Evolutionary conservation across 1,140 invertebrate genomes (phyloP).

Genomic region (Lethrus apterus): DNA sequence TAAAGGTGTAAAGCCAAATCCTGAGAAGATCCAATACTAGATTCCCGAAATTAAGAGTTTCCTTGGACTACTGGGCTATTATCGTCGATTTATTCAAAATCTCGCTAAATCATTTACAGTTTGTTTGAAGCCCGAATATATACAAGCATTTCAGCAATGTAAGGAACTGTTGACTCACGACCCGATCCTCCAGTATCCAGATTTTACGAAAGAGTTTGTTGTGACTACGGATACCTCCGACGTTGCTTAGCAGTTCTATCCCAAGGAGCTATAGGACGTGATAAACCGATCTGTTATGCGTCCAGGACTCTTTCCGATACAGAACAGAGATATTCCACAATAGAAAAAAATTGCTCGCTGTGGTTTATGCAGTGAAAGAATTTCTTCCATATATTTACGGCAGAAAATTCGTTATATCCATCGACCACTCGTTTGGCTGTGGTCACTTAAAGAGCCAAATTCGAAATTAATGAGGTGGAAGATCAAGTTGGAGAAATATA

Average conservation of each 20-base stretch:
- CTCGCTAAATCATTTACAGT: conserved; percentile 21
- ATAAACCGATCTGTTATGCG: too few species aligned
- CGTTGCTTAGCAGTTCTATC: too few species aligned
- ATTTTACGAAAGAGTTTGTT: not conserved
- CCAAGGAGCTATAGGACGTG: too few species aligned
- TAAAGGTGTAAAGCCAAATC: conserved; percentile 39
- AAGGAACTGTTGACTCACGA: conserved; percentile 19
- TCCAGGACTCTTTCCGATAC: too few species aligned
- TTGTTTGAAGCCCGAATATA: conserved; percentile 1
- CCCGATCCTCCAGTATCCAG: conserved; percentile 29
- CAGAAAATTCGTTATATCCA: too few species aligned
- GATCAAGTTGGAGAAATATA: conserved; percentile 38
- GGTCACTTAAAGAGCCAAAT: not conserved
- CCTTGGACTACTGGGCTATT: conserved; percentile 39
- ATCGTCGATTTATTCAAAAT: conserved; percentile 33
- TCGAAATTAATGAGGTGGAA: conserved; percentile 19
- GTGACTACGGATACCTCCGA: too few species aligned
- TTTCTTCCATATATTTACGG: too few species aligned
- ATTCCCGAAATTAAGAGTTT: conserved; percentile 36
- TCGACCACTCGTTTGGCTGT: too few species aligned
- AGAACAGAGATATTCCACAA: too few species aligned
- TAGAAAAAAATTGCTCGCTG: too few species aligned
- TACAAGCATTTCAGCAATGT: conserved; percentile 17
- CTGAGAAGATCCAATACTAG: conserved; percentile 34
- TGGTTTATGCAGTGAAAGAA: too few species aligned